Percentiles rank a stretch among this genome's conserved stretches.
Evolutionary conservation across 35 echinoderm and acorn worm species (phyloP).

Genomic region (Ophiothrix spiculata): DNA sequence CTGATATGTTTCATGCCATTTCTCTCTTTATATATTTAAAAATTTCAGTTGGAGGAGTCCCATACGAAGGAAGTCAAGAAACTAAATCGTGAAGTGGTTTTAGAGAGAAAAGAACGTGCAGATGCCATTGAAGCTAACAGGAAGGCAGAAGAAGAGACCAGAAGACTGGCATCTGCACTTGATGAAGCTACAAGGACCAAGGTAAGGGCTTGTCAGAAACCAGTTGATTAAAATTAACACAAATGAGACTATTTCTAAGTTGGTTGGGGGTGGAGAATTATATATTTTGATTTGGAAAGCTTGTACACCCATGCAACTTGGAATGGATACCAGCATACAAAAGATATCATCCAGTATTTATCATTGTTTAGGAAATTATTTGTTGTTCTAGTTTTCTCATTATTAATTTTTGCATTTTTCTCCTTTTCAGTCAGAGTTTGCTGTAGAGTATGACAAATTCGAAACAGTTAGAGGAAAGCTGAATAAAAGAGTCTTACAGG

Average conservation of each 20-base stretch:
- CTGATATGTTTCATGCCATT: no score
- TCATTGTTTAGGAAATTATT: no score
- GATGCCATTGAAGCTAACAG: conserved; percentile 1
- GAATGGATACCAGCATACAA: no score
- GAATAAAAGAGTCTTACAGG: conserved; percentile 36
- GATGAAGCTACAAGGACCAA: conserved; percentile 48
- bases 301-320: no score
- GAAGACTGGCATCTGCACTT: conserved; percentile 43
- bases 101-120: conserved; percentile 22
- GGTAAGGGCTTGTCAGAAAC: conserved; percentile 20
- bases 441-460: conserved; percentile 43
- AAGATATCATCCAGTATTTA: no score
- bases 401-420: background rate
- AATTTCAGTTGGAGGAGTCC: conserved; percentile 13
- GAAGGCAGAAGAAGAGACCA: conserved; percentile 36
- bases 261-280: no score
- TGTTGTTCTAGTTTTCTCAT: background rate
- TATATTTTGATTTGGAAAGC: no score
- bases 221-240: no score
- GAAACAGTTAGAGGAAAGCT: conserved; percentile 34
- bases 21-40: no score
- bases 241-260: no score
- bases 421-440: conserved; percentile 45
- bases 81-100: conserved; percentile 50
- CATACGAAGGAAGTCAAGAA: conserved; percentile 33